Base-by-base conservation (phyloP, 2,113 vertebrate species). In the Nesogale talazaci region DNA sequence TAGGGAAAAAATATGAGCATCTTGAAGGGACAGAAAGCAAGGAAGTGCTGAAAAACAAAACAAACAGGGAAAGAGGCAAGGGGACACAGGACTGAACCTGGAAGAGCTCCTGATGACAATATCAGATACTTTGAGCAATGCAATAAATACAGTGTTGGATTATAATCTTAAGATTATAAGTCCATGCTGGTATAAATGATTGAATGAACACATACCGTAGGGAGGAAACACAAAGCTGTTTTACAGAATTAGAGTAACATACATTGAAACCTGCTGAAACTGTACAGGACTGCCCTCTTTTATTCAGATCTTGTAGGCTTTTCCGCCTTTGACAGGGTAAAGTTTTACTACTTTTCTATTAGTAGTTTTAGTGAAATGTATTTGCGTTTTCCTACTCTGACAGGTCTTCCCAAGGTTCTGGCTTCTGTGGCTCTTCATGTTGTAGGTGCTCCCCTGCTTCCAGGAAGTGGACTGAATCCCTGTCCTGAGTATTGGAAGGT, bases 31-130 rank as follows among this genome's bases (percentile, higher is more conserved):
- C n/a, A n/a, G n/a, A n/a, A n/a, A n/a, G n/a, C n/a, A n/a, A n/a
- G n/a, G n/a, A n/a, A n/a, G n/a, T n/a, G n/a, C n/a, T n/a, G n/a
- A n/a, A n/a, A n/a, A n/a, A n/a, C n/a, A n/a, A n/a, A n/a, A n/a
- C n/a, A n/a, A n/a, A n/a, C n/a, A n/a, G n/a, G n/a, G n/a, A n/a
- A n/a, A n/a, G n/a, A n/a, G n/a, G n/a, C n/a, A n/a, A n/a, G n/a
- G n/a, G n/a, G n/a, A 23, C 57, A 25, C n/a, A 86, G 34, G 25
- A 65, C 2, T 57, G 40, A 74, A 74, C 77, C 40, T 69, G 29
- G 81, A 63, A 88, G 63, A 83, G 25, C 31, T 79, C 40, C 40
- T 83, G 27, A 59, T 83, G 42, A 31, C 63, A 63, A 92, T 84
- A 69, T 22, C 42, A 92, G 86, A 78, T n/a, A n/a, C n/a, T n/a